phyloP scores from a whole-genome alignment of 2,888 invertebrate species.

The Salpingus planirostris region DNA sequence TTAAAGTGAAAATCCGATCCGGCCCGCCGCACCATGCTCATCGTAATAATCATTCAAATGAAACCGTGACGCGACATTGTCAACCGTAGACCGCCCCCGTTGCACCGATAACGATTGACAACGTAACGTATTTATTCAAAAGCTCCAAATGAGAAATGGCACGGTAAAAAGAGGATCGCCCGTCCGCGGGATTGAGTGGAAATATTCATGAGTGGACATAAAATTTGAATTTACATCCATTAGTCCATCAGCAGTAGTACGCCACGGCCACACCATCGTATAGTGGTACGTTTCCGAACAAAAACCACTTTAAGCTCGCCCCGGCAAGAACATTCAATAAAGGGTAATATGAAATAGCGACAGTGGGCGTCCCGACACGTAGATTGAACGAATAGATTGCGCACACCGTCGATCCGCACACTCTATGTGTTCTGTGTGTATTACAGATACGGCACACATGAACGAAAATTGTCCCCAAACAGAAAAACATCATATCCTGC shows the following conservation, averaged over 20 bases:
- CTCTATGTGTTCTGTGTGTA: too few species aligned
- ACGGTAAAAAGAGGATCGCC: constrained; percentile 13
- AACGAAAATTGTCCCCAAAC: too few species aligned
- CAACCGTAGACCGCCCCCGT: too few species aligned
- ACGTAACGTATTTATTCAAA: constrained; percentile 10
- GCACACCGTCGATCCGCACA: too few species aligned
- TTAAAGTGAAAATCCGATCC: constrained; percentile 10
- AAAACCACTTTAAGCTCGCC: constrained; percentile 14
- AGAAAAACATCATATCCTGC: too few species aligned
- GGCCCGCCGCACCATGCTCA: too few species aligned
- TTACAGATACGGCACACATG: too few species aligned
- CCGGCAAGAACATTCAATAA: constrained; percentile 12
- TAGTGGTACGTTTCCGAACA: constrained; percentile 15
- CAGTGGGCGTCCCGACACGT: constrained; percentile 8
- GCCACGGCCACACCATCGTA: too few species aligned
- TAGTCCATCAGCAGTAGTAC: constrained; percentile 16
- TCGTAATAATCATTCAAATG: too few species aligned
- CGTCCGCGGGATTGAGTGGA: constrained; percentile 12
- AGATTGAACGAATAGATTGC: constrained; percentile 8
- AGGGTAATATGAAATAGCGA: constrained; percentile 11
- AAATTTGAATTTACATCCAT: constrained; percentile 16
- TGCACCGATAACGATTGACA: constrained; percentile 4
- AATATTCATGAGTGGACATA: constrained; percentile 17
- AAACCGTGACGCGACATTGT: too few species aligned
- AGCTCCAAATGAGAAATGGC: constrained; percentile 10